Percentiles rank a stretch among this genome's conserved stretches.
These are phyloP conservation scores for Chloroceryle inda DNA, from an alignment of 2,797 vertebrate species.

Conservation along the genomic window DNA sequence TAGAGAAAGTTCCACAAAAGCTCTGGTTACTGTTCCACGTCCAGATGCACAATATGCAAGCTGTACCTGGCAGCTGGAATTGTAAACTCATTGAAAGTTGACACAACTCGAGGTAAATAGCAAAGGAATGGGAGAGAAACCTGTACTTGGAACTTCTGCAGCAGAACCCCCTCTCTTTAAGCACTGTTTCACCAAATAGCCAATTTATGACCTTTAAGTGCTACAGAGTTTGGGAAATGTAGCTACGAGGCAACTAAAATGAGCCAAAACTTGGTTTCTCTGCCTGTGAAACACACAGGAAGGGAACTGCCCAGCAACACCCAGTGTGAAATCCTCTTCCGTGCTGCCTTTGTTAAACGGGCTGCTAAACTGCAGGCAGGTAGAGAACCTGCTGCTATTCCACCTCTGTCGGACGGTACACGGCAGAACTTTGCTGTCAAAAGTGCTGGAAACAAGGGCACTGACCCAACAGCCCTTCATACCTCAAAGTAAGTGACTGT, in stretches of 20 bases:
- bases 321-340: background rate
- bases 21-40: background rate
- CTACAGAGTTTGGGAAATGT: background rate
- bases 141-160: background rate
- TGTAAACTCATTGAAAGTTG: background rate
- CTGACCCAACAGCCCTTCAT: background rate
- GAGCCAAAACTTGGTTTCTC: background rate
- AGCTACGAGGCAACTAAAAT: background rate
- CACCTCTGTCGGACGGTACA: rapidly evolving
- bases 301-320: background rate
- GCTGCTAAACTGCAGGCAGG: background rate
- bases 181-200: background rate
- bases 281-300: background rate
- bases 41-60: background rate
- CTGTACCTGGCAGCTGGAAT: background rate
- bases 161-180: background rate
- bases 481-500: background rate
- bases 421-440: background rate
- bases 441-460: background rate
- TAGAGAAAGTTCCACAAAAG: background rate
- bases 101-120: background rate
- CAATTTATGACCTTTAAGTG: background rate
- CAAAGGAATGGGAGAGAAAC: background rate
- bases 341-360: rapidly evolving
- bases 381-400: background rate